phyloP scores from a whole-genome alignment of 2,797 vertebrate species.

The Cygnus olor region DNA sequence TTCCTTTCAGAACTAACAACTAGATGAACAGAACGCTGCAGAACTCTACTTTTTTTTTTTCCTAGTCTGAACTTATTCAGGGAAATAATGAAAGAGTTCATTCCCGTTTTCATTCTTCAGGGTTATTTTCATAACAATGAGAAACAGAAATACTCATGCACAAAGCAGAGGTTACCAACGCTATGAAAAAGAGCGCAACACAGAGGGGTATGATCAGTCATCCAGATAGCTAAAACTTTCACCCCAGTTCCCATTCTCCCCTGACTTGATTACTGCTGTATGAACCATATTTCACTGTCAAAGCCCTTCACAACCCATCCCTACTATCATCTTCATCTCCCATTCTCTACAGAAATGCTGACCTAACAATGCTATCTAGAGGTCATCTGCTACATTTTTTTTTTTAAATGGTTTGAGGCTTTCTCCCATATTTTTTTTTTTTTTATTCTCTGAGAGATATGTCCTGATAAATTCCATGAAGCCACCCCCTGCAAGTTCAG shows the following conservation, averaged over 20 bases:
- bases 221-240: background rate
- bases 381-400: background rate
- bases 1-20: too few relatives aligned
- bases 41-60: background rate
- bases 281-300: conserved; percentile 11
- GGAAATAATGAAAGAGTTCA: background rate
- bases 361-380: background rate
- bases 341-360: background rate
- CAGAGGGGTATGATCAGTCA: background rate
- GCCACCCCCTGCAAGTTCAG: background rate
- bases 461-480: background rate
- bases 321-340: background rate
- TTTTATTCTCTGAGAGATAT: background rate
- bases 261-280: background rate
- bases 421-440: background rate
- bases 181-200: background rate
- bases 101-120: background rate
- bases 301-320: background rate
- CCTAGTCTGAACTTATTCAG: background rate
- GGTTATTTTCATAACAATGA: background rate
- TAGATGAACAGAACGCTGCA: too few relatives aligned
- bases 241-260: background rate
- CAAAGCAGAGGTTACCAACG: background rate
- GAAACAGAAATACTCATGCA: background rate
- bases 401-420: background rate